Base-by-base conservation (phyloP, 2,888 invertebrate genomes). In the Hedychridium roseum region DNA sequence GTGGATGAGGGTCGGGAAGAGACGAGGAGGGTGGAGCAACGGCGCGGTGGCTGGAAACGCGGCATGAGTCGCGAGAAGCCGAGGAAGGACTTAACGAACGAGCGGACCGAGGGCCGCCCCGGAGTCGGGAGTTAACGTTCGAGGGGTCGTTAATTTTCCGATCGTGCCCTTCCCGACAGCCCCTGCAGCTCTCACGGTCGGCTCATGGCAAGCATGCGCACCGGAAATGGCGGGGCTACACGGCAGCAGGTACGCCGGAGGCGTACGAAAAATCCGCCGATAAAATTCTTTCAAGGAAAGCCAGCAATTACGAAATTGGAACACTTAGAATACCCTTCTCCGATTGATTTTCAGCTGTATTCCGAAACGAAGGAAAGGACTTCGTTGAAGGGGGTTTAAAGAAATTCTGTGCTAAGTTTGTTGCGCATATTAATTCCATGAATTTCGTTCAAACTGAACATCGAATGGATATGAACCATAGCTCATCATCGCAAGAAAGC, bases 71-170 rank as follows among this genome's bases (percentile, higher is more conserved):
- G 60, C 60, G 62, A 57, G 63, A 57, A 63, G 46, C 43, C 52
- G 60, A 64, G 57, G 57, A 53, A 64, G 57, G 64, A 64, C 64
- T 64, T 59, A 57, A 63, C 64, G 64, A 62, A 63, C 60, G 60
- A 63, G 57, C 57, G 54, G n/a, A 18, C 59, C 49, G 51, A 63
- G 57, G 49, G 52, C 54, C 63, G 63, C 59, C 56, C 63, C 53
- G 50, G 64, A 64, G 63, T 63, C 63, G 60, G 57, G 64, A 64
- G 64, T 63, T 63, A 63, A 63, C 63, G 63, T 59, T 60, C 66
- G 66, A 70, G 66, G 67, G 62, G 65, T 71, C 71, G 71, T 70
- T 71, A 71, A 71, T 70, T 71, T 71, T 66, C 66, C 70, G 68
- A 68, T 70, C 70, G 66, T 58, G 66, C 64, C 66, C 60, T 64